Conservation (phyloP, 2,113 vertebrate genomes). For the Mirounga angustirostris region DNA sequence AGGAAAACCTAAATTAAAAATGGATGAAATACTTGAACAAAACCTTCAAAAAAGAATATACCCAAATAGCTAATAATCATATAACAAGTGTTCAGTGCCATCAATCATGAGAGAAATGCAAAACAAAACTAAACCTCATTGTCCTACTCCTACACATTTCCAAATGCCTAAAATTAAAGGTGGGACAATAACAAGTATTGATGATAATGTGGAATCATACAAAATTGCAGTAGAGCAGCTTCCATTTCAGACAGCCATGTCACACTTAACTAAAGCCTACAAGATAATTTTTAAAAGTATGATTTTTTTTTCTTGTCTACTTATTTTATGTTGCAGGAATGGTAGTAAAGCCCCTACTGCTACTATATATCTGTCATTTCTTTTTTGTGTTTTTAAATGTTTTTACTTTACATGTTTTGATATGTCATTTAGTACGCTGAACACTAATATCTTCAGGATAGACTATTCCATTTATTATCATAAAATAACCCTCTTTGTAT, state of each 20-base stretch:
- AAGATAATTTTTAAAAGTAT: neutral
- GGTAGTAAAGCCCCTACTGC: neutral
- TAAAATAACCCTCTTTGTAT: neutral
- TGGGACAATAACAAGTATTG: neutral
- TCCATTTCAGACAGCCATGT: neutral
- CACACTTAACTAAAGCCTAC: neutral
- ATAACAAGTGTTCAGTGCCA: neutral
- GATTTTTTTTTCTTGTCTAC: neutral
- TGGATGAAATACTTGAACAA: neutral
- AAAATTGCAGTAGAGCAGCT: neutral
- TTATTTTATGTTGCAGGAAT: neutral
- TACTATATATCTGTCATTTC: neutral
- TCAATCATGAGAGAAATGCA: neutral
- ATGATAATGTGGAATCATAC: neutral
- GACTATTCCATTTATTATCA: neutral
- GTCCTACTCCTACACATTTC: too few species aligned
- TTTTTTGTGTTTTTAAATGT: neutral
- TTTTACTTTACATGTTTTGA: neutral
- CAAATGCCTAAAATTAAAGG: neutral
- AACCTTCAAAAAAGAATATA: neutral
- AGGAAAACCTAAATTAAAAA: neutral
- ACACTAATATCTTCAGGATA: neutral
- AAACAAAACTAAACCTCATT: neutral
- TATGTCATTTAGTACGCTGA: neutral
- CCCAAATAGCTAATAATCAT: neutral